Percentiles rank a stretch among this genome's conserved stretches.
Evolutionary conservation across 2,888 invertebrate genomes (phyloP).

Genomic region (Megastigmus dorsalis): DNA sequence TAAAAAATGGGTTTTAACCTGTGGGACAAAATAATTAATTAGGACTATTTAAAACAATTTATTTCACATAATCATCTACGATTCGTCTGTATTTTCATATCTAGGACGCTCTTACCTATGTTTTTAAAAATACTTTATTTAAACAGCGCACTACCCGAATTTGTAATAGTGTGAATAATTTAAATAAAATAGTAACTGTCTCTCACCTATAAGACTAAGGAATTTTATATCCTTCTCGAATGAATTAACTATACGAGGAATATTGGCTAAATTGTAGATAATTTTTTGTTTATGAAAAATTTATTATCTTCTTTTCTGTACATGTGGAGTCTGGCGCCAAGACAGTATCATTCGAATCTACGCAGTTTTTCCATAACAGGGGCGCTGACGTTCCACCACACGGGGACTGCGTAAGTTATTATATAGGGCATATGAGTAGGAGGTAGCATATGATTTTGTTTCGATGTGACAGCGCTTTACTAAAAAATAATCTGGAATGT

Average conservation of each 20-base stretch:
- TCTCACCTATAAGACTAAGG: too few species aligned
- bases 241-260: not conserved
- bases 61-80: too few species aligned
- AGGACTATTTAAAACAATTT: too few species aligned
- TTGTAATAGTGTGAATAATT: too few species aligned
- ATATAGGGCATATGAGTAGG: slow-evolving; percentile 8
- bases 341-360: not conserved
- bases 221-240: too few species aligned
- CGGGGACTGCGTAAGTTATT: slow-evolving; percentile 9
- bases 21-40: too few species aligned
- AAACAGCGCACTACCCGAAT: too few species aligned
- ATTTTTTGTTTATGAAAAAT: not conserved
- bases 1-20: too few species aligned
- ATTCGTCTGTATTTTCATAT: too few species aligned
- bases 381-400: slow-evolving; percentile 11
- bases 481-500: not conserved
- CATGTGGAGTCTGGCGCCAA: not conserved
- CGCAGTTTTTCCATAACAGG: not conserved
- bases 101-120: too few species aligned
- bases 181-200: too few species aligned
- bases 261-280: not conserved
- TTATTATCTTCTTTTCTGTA: not conserved
- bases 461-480: not conserved
- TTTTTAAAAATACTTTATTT: too few species aligned
- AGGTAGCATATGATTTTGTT: slow-evolving; percentile 22